Percentiles rank a stretch among this genome's conserved stretches.
Conservation (phyloP, 1,140 invertebrate genomes). For the Steinernema khuongi region DNA sequence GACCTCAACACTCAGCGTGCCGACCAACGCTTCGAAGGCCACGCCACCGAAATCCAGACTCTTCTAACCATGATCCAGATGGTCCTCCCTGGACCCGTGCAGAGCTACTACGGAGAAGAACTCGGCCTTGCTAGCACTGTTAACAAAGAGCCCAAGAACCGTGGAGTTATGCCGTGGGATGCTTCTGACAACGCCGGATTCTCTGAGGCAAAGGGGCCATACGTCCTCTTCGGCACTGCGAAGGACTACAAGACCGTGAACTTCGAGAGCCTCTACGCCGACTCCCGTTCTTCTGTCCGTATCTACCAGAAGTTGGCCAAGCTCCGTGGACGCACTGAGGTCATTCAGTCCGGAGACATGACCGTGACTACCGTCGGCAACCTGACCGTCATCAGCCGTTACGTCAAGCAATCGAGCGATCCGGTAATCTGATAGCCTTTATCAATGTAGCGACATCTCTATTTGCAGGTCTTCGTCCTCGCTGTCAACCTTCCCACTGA, state of each 20-base stretch:
- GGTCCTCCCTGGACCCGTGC: constrained; percentile 37
- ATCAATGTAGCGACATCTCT: neutral
- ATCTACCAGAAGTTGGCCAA: constrained; percentile 38
- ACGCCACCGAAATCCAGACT: constrained; percentile 25
- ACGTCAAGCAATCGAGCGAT: neutral
- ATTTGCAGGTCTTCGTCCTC: neutral
- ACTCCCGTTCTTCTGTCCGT: constrained; percentile 26
- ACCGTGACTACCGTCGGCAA: constrained; percentile 13
- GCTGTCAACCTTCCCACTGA: neutral
- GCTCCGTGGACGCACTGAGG: constrained; percentile 39
- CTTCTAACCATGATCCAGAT: constrained; percentile 26
- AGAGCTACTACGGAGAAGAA: constrained; percentile 43
- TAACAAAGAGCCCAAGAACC: constrained; percentile 15
- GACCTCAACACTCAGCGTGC: neutral
- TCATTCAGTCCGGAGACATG: constrained; percentile 26
- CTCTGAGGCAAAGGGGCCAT: constrained; percentile 2
- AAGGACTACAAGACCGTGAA: constrained; percentile 8
- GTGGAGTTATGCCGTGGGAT: constrained; percentile 38
- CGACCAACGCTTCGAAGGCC: constrained; percentile 21
- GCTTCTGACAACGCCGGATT: constrained; percentile 33
- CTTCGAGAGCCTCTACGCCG: constrained; percentile 30
- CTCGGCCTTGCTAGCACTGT: constrained; percentile 24
- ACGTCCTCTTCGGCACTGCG: neutral
- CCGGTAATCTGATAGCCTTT: neutral
- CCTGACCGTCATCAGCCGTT: neutral